phyloP scores from a whole-genome alignment of 2,113 vertebrate species.

The Phylloscopus trochiloides region DNA sequence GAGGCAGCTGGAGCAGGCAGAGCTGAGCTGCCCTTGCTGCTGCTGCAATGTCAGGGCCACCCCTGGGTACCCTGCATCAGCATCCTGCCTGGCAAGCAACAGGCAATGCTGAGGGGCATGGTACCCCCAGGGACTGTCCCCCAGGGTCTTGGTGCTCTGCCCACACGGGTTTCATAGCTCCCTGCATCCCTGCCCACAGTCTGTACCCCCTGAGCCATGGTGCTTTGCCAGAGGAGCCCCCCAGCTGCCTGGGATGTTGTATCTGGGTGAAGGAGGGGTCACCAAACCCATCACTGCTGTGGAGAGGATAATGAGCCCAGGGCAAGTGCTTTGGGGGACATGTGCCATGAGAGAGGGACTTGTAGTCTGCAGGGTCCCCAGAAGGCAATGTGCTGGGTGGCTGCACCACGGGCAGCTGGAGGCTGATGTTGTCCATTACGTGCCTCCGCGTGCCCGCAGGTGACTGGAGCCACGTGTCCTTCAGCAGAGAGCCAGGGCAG shows the following conservation, averaged over 20 bases:
- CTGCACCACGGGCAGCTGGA: accelerated
- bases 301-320: accelerated
- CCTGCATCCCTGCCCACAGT: not conserved
- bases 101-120: not conserved
- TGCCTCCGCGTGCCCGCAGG: accelerated
- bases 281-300: accelerated
- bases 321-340: accelerated
- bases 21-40: not conserved
- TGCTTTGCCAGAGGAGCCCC: not conserved
- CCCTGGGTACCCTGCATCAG: not conserved
- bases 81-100: not conserved
- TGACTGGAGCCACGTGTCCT: not conserved
- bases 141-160: accelerated
- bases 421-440: not conserved
- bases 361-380: not conserved
- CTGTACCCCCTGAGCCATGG: accelerated
- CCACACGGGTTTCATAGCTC: accelerated
- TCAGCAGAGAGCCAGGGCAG: not conserved
- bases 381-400: accelerated
- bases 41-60: accelerated
- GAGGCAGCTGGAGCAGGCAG: not conserved
- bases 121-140: too few relatives aligned
- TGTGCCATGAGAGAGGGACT: accelerated
- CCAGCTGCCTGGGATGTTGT: accelerated
- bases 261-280: not conserved